Evolutionary conservation across 2,113 vertebrate genomes (phyloP), one percentile per base, ranked within the genome.

Genomic region (Clarias macrocephalus): DNA sequence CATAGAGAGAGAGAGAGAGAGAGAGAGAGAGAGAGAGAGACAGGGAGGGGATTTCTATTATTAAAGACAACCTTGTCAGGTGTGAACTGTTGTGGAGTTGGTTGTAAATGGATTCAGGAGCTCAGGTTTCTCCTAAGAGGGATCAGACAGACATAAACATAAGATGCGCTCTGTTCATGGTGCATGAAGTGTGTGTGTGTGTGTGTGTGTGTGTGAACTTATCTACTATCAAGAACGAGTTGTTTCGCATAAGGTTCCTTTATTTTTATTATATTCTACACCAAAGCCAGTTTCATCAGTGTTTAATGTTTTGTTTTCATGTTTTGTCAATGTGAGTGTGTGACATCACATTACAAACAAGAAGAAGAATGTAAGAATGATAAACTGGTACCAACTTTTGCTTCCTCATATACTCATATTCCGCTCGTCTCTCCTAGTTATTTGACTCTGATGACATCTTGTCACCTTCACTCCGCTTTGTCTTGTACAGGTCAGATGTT

Each of bases 21-120:
- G 42, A 66, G 37, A 9, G 75, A n/a, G 23, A 54, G 60, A 56
- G 75, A 23, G 33, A 19, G 30, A 13, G 77, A 2, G 87, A 59
- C 80, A 37, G 85, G n/a, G 63, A 88, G 86, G 87, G 89, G 89
- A 90, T 89, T 89, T 92, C 56, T 82, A 80, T 80, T 72, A 87
- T 91, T 77, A 88, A 89, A 91, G 84, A 68, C 68, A 57, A 80
- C 66, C 57, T 30, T 66, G 88, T 83, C 75, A 88, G 73, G 56
- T 57, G 33, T 79, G 87, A 75, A 90, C 80, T 37, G 76, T 77
- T 65, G 62, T 76, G 80, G 59, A 80, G 81, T 68, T 60, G 88
- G 82, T 68, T 30, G 42, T 80, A 77, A 28, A 84, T 79, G 70
- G 84, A 73, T 90, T 85, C 76, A 56, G 65, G 28, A 25, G 88